Conservation (phyloP, 2,113 vertebrate species). For the Phodopus roborovskii region DNA sequence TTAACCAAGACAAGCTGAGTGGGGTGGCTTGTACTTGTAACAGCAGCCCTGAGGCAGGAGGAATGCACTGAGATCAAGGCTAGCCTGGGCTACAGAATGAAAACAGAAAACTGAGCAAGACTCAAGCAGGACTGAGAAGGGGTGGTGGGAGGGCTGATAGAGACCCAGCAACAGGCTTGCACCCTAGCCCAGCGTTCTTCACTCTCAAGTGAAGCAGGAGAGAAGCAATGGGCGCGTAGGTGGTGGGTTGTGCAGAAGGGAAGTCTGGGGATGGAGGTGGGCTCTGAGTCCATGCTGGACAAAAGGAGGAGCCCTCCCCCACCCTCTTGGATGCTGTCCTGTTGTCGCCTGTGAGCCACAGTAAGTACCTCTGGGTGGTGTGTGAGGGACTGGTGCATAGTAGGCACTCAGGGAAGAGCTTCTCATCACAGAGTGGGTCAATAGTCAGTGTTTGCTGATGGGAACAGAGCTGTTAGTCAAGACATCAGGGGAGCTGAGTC, state of each 20-base stretch:
- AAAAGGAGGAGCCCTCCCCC: not conserved
- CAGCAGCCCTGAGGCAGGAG: not conserved
- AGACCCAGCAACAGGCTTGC: not conserved
- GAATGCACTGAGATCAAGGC: not conserved
- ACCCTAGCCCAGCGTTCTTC: not conserved
- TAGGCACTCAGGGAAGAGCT: not conserved
- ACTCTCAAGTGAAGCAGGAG: not conserved
- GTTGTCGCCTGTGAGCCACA: not conserved
- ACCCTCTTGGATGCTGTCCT: too few species aligned
- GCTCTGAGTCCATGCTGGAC: not conserved
- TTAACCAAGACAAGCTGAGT: not conserved
- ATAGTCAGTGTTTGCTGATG: too few species aligned
- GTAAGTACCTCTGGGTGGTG: too few species aligned
- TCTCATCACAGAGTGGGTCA: accelerated
- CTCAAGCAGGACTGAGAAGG: not conserved
- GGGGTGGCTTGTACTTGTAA: not conserved
- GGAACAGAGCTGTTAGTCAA: not conserved
- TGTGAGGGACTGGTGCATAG: not conserved
- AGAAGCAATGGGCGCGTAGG: not conserved
- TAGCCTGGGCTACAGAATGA: not conserved
- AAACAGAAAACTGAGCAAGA: too few species aligned
- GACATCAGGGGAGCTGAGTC: not conserved
- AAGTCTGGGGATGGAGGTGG: not conserved
- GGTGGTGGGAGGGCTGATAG: too few species aligned
- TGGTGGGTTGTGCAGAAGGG: not conserved